Evolutionary conservation across 2,888 invertebrate species (phyloP).

Genomic region (Plemyria rubiginata): DNA sequence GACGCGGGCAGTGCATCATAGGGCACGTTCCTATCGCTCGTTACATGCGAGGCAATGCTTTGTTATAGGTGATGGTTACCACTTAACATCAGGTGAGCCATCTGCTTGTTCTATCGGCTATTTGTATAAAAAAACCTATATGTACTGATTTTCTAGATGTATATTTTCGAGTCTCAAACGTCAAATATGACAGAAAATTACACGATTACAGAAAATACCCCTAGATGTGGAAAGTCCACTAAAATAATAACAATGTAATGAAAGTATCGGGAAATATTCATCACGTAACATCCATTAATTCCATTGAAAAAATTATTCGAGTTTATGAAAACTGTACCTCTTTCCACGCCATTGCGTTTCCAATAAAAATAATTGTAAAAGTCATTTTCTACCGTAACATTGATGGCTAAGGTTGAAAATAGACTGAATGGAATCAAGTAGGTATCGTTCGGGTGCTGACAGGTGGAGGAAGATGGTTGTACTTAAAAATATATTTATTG

Average conservation of each 20-base stretch:
- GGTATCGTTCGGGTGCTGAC: background rate
- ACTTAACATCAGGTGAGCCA: too few relatives aligned
- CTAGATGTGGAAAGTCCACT: too few relatives aligned
- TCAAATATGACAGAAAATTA: too few relatives aligned
- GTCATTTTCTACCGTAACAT: background rate
- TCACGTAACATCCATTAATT: background rate
- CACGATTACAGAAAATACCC: too few relatives aligned
- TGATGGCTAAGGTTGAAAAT: background rate
- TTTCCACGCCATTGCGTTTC: conserved; percentile 3
- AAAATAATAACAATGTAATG: background rate
- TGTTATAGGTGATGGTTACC: too few relatives aligned
- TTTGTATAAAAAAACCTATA: too few relatives aligned
- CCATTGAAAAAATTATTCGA: conserved; percentile 7
- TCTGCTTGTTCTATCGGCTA: too few relatives aligned
- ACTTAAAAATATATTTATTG: background rate
- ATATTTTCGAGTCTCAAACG: too few relatives aligned
- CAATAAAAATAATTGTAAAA: background rate
- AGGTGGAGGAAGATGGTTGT: background rate
- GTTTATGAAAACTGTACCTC: background rate
- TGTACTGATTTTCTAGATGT: too few relatives aligned
- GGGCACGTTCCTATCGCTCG: too few relatives aligned
- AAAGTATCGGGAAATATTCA: background rate
- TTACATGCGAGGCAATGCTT: too few relatives aligned
- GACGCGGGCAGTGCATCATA: too few relatives aligned
- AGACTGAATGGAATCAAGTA: background rate